Evolutionary conservation across 2,113 vertebrate species (phyloP).

Genomic region (Boulengeromyrus knoepffleri): DNA sequence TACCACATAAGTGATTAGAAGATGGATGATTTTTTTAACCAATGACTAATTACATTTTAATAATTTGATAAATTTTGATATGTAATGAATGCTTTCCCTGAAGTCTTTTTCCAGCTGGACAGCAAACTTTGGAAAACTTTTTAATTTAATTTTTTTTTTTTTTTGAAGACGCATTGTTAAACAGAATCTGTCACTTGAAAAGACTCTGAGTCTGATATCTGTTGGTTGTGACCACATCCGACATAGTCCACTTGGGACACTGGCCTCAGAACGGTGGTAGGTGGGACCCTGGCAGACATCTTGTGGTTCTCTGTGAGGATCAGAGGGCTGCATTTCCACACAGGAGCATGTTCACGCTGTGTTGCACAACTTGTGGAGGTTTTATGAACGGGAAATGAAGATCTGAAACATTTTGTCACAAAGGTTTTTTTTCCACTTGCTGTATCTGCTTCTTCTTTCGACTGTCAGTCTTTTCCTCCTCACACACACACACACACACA

Average conservation of each 20-base stretch:
- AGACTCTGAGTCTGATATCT: neutral
- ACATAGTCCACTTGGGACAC: neutral
- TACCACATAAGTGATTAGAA: neutral
- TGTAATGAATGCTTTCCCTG: neutral
- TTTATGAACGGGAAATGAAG: neutral
- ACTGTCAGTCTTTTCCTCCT: neutral
- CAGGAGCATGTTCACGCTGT: neutral
- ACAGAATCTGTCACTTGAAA: neutral
- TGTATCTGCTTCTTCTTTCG: neutral
- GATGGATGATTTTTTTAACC: neutral
- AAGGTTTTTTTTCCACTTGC: neutral
- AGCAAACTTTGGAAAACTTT: neutral
- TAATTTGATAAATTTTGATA: neutral
- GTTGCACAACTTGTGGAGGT: neutral
- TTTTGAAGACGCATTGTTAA: neutral
- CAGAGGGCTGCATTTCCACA: neutral
- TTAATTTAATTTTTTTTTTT: neutral
- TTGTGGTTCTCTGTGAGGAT: neutral
- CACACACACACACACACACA: neutral
- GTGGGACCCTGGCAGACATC: neutral
- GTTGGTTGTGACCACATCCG: neutral
- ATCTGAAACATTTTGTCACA: neutral
- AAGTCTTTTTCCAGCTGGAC: neutral
- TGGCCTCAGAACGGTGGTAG: neutral
- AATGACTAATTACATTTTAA: no score